Evolutionary conservation across 30 jellyfish, hydroid and myxozoan genomes (phyloP), one percentile per base, ranked within the genome.

Genomic region (Phacellophora camtschatica): DNA sequence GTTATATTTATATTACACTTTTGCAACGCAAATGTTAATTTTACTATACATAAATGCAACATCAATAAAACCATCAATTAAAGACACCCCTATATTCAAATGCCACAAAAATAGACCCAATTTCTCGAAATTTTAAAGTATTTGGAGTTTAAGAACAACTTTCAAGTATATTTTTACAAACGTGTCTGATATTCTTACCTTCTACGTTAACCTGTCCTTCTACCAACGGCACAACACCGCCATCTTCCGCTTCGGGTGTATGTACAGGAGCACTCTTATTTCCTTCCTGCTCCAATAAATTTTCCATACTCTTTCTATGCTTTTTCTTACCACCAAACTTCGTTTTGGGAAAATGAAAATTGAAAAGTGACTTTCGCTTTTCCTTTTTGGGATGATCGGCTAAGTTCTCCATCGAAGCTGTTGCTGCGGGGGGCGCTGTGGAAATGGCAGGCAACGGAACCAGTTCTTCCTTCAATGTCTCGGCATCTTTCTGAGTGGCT

Each of bases 261-360:
- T n/a, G 51, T 10, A 6, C 66, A 31, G 65, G 48, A 23, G 34
- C 77, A 1, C 28, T 43, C 0, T 30, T 30, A 10, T 18, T 49
- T 28, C 41, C 82, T 22, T 80, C 91, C 3, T 70, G 69, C 4
- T 71, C 91, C 27, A 65, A 37, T 13, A 80, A 59, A 67, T 80
- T 80, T 43, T 80, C 91, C 82, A 66, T 80, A 55, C 91, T 80
- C 53, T 55, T 66, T 61, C 36, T 80, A 29, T 80, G 91, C 61
- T 80, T 80, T 69, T 80, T 80, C 53, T 65, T 80, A 4, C 82
- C 82, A 12, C 91, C 91, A 16, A 80, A 55, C 42, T 80, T 80
- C n/a, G 91, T 35, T n/a, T n/a, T n/a, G n/a, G n/a, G n/a, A n/a
- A n/a, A n/a, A 35, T 64, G 39, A 63, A 80, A 80, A 31, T 75